Percentiles rank a stretch among this genome's conserved stretches.
Evolutionary conservation across 53 echinoderm and acorn worm genomes (phyloP).

Genomic region (Holothuria leucospilota): DNA sequence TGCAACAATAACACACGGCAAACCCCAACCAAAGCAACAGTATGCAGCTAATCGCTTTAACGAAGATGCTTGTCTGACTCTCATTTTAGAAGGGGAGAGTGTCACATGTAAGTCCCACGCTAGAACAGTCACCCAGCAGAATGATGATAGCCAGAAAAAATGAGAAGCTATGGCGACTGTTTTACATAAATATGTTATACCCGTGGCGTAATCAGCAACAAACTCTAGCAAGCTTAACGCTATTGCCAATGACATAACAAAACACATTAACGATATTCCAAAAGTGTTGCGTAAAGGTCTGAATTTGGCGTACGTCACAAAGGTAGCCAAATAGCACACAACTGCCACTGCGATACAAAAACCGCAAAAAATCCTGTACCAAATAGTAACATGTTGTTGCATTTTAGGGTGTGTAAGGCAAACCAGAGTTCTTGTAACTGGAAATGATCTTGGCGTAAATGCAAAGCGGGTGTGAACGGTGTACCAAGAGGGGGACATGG

Average conservation of each 20-base stretch:
- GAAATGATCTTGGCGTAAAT: no score
- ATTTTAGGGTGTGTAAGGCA: no score
- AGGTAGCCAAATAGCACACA: no score
- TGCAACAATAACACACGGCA: not conserved
- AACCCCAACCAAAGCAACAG: not conserved
- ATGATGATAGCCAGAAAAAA: not conserved
- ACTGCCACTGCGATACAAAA: no score
- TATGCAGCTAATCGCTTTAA: not conserved
- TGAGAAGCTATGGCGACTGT: not conserved
- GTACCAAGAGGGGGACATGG: no score
- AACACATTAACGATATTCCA: slow-evolving; percentile 1
- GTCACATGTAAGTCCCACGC: not conserved
- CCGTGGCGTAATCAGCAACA: not conserved
- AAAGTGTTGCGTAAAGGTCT: not conserved
- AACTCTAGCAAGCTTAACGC: not conserved
- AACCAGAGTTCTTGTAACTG: no score
- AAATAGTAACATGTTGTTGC: no score
- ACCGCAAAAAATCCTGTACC: no score
- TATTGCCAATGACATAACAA: slow-evolving; percentile 16
- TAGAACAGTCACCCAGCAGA: slow-evolving; percentile 25
- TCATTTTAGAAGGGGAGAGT: not conserved
- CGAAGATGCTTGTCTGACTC: not conserved
- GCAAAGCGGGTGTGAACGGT: no score
- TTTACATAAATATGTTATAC: not conserved
- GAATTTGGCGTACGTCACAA: not conserved